phyloP scores from a whole-genome alignment of 2,113 vertebrate genomes.

The Acrocephalus kingi region DNA sequence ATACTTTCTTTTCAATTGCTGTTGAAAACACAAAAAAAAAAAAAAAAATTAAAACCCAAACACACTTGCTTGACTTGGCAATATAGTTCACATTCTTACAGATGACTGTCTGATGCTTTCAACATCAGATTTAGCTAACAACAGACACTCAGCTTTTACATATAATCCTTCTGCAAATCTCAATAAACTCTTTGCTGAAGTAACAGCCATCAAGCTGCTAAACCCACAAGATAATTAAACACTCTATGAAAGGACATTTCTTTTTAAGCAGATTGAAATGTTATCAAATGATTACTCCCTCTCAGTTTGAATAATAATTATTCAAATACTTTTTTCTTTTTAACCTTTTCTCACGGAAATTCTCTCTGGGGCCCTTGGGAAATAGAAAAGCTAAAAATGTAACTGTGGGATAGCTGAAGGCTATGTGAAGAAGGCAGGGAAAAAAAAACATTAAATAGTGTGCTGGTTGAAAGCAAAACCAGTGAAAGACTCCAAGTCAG shows the following conservation, averaged over 20 bases:
- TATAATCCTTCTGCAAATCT: slow-evolving; percentile 29
- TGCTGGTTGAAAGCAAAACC: too few species aligned
- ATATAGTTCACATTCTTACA: not conserved
- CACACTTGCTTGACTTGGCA: not conserved
- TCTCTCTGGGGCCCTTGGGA: not conserved
- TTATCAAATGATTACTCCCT: slow-evolving; percentile 37
- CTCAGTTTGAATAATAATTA: slow-evolving; percentile 32
- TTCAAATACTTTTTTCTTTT: not conserved
- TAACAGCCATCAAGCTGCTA: slow-evolving; percentile 20
- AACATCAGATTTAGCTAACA: not conserved
- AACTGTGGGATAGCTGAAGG: not conserved
- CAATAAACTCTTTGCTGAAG: slow-evolving; percentile 20
- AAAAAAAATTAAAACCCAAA: not conserved
- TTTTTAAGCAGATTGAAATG: slow-evolving; percentile 12
- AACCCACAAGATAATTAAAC: slow-evolving; percentile 42
- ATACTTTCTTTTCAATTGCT: not conserved
- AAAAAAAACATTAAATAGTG: not conserved
- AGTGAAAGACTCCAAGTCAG: too few species aligned
- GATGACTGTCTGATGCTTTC: not conserved
- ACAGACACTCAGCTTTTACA: not conserved
- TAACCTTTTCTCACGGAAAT: slow-evolving; percentile 16
- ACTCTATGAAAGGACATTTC: not conserved
- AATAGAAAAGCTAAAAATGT: not conserved
- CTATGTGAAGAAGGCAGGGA: not conserved
- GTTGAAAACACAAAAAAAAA: not conserved